A percentile compares a stretch with the other conserved stretches of the same genome.
Conservation (phyloP, 2,888 invertebrate genomes). For the Athetis lepigone region DNA sequence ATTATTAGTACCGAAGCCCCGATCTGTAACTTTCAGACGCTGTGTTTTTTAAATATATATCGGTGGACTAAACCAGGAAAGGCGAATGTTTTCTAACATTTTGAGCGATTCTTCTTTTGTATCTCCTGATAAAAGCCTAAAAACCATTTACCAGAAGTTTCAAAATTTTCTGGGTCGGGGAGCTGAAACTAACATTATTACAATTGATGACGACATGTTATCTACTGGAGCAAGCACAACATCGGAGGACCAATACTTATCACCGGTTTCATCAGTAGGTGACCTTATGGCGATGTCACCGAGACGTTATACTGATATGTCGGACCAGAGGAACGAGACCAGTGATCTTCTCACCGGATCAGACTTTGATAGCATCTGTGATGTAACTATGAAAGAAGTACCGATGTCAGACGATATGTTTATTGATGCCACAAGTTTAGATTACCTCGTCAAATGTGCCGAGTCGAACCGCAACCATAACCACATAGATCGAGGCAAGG, state of each 20-base stretch:
- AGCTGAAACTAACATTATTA: conserved; percentile 41
- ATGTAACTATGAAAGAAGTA: conserved; percentile 85
- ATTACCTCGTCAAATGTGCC: conserved; percentile 88
- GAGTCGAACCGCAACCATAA: conserved; percentile 80
- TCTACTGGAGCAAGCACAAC: conserved; percentile 73
- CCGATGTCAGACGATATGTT: conserved; percentile 83
- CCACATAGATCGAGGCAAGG: conserved; percentile 85
- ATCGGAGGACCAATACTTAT: conserved; percentile 80
- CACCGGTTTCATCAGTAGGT: conserved; percentile 81
- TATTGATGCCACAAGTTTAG: conserved; percentile 90
- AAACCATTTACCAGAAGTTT: conserved; percentile 74
- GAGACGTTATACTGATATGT: conserved; percentile 65
- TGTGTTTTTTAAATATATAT: conserved; percentile 35
- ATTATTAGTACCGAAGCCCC: conserved; percentile 30
- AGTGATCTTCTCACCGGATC: conserved; percentile 82
- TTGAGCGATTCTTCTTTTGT: conserved; percentile 67
- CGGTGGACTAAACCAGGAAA: conserved; percentile 23
- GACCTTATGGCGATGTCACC: conserved; percentile 85
- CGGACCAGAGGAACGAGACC: conserved; percentile 73
- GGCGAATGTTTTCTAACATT: conserved; percentile 80
- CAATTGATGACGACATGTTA: conserved; percentile 71
- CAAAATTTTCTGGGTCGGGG: conserved; percentile 75
- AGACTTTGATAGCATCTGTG: conserved; percentile 84
- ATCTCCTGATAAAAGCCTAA: conserved; percentile 70
- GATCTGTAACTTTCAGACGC: conserved; percentile 19